Conservation (phyloP, 2,113 vertebrate species). For the Anhinga anhinga region DNA sequence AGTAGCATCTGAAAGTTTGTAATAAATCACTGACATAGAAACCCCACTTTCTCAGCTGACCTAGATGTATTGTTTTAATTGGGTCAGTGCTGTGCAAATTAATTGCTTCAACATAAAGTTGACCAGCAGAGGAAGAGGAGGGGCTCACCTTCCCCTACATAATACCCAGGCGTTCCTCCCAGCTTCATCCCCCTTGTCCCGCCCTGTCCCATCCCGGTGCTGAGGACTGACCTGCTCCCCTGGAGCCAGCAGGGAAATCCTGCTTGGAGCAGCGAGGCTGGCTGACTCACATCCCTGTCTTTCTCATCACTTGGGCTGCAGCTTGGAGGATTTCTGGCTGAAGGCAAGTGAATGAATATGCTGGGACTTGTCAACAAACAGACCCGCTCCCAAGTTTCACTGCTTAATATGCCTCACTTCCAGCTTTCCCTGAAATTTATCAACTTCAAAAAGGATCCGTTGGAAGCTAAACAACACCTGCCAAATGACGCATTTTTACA, state of each 20-base stretch:
- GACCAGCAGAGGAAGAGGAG: not conserved
- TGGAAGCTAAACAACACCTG: not conserved
- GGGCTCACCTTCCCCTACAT: not conserved
- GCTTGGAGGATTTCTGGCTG: constrained; percentile 9
- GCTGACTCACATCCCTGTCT: not conserved
- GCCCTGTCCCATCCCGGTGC: fast-evolving
- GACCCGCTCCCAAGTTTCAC: not conserved
- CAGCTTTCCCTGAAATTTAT: not conserved
- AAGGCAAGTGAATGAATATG: not conserved
- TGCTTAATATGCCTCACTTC: not conserved
- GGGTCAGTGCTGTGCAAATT: not conserved
- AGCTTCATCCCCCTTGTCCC: not conserved
- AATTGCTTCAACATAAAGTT: fast-evolving
- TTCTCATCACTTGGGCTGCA: not conserved
- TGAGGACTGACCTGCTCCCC: not conserved
- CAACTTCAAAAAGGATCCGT: not conserved
- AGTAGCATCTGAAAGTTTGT: constrained; percentile 6
- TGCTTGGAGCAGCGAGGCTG: not conserved
- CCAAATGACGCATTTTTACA: not conserved
- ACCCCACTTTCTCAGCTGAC: constrained; percentile 24
- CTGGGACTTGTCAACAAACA: constrained; percentile 28
- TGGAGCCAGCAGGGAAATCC: not conserved
- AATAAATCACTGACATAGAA: not conserved
- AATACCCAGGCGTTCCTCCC: not conserved
- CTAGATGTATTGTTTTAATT: not conserved